Conservation (phyloP, 1,140 invertebrate genomes). For the Hyphantria cunea region DNA sequence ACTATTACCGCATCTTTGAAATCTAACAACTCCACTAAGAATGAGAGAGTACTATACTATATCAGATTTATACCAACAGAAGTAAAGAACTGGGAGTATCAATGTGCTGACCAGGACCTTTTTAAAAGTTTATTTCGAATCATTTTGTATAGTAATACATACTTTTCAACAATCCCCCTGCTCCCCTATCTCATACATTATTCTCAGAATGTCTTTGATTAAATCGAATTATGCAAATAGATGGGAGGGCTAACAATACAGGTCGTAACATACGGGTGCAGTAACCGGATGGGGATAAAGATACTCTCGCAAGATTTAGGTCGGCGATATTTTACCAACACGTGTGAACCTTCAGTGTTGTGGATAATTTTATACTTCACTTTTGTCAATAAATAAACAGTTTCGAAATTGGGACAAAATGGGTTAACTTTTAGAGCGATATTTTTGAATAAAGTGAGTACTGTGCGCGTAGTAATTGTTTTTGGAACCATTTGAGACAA, state of each 20-base stretch:
- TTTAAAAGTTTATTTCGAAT: too few species aligned
- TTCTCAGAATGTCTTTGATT: constrained; percentile 1
- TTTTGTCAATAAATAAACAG: not conserved
- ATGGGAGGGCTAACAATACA: constrained; percentile 9
- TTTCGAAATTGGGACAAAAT: not conserved
- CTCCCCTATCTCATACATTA: not conserved
- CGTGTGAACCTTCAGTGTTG: constrained; percentile 15
- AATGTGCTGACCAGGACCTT: too few species aligned
- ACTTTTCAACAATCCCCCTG: too few species aligned
- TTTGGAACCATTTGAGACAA: too few species aligned
- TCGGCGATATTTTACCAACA: constrained; percentile 30
- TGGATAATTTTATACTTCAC: not conserved
- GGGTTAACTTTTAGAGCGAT: constrained; percentile 4
- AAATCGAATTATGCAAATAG: constrained; percentile 9
- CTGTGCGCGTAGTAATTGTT: too few species aligned
- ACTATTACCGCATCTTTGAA: too few species aligned
- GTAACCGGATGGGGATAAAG: constrained; percentile 15
- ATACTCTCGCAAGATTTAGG: constrained; percentile 32
- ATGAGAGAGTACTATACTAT: too few species aligned
- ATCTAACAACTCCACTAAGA: too few species aligned
- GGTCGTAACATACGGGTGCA: constrained; percentile 33
- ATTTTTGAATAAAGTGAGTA: not conserved
- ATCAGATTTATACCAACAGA: too few species aligned
- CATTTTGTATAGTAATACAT: too few species aligned
- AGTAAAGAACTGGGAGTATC: too few species aligned